Evolutionary conservation across 2,113 vertebrate genomes (phyloP), one percentile per base, ranked within the genome.

Genomic region (Phylloscopus trochilus): DNA sequence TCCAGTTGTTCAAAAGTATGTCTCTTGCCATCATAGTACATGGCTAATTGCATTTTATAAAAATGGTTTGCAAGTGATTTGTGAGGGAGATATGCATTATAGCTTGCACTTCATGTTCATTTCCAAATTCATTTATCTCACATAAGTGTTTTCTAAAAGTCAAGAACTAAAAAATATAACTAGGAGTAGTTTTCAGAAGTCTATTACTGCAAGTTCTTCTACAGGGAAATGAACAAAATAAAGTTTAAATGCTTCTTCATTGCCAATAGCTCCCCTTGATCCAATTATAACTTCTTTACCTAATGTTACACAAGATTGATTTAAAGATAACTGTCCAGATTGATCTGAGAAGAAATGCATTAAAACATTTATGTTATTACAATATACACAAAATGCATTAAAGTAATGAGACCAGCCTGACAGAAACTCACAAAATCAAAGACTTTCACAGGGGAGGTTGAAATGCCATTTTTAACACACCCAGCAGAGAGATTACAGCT

Each of bases 31-130:
- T 68, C 67, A 52, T 21, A 82, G 58, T 77, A 73, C 73, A 58
- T 80, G 73, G 91, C 37, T 95, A 88, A 95, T 82, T 93, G 67
- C 87, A 53, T 85, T 97, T 85, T 85, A 92, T 78, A 94, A 90
- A 92, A 87, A 62, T 30, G 60, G 60, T 86, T 94, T 92, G 41
- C 76, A 51, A 88, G 66, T 90, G 67, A 96, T 96, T 94, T 93
- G 91, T 80, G 92, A 95, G 63, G 27, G 41, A 95, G 43, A 55
- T 68, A 24, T 33, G 55, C 63, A 78, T 92, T 91, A 81, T 47
- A 91, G 53, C 49, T 96, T 86, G 69, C 69, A 93, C 64, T 90
- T 94, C 49, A 46, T 51, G 58, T 44, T 51, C 74, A 85, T 87
- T 96, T 89, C 68, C 83, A 75, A 81, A 77, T 89, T 93, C 4